These are phyloP conservation scores for Melanerpes aurifrons DNA, from an alignment of 2,113 vertebrate genomes.

Conservation along the genomic window DNA sequence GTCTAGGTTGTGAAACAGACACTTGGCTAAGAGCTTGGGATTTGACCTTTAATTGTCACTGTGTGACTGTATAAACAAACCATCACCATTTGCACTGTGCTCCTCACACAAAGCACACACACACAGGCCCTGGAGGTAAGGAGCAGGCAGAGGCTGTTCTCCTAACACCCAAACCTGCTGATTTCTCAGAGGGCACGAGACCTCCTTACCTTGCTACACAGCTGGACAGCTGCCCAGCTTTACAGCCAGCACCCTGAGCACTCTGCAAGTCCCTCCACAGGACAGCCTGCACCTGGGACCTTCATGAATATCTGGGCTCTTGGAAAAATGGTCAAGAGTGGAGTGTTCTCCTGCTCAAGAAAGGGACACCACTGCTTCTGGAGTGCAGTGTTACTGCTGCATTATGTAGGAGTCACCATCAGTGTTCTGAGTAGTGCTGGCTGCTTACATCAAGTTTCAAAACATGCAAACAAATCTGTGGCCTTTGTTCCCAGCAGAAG, in stretches of 20 bases:
- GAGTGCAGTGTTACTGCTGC: neutral
- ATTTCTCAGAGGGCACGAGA: neutral
- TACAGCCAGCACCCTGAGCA: neutral
- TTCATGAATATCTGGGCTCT: neutral
- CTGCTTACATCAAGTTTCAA: neutral
- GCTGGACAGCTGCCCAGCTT: neutral
- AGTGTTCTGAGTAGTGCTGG: neutral
- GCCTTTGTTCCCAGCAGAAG: neutral
- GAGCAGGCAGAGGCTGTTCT: neutral
- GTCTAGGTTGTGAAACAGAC: neutral
- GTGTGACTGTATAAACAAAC: neutral
- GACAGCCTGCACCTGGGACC: neutral
- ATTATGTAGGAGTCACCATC: neutral
- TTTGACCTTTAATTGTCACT: conserved; percentile 20
- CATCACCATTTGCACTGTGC: neutral
- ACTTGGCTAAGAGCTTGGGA: neutral
- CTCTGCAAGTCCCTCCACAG: neutral
- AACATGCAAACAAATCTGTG: neutral
- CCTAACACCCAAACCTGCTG: neutral
- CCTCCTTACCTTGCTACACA: neutral
- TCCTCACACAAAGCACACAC: neutral
- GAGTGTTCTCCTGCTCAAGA: neutral
- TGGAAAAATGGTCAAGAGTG: neutral
- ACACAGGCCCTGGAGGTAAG: neutral
- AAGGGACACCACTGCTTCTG: neutral